Evolutionary conservation across 2,888 invertebrate species (phyloP), one percentile per base, ranked within the genome.

Genomic region (Trichacis sp.): DNA sequence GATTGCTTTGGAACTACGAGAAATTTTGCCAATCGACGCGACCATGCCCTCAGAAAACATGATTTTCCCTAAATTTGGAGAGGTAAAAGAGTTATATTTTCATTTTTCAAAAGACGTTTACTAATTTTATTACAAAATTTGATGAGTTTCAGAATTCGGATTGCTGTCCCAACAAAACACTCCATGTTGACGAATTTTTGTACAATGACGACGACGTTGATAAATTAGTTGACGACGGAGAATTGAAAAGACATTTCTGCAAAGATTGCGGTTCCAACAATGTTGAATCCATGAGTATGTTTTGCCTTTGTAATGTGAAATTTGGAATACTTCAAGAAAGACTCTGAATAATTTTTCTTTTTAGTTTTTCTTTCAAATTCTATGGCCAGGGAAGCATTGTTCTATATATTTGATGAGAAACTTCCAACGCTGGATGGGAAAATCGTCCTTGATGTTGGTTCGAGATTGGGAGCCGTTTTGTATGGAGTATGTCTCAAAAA

Each of bases 161-260:
- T 73, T 89, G 88, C 70, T 85, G 86, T 64, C 81, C 85, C 17
- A 73, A 79, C 1, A 87, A 87, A 52, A 89, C 89, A 1, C 83
- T 87, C 11, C 90, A 91, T 80, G 86, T 92, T 0, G 92, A 92
- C 84, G 89, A 88, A 40, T 92, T 92, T 76, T 85, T 92, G 0
- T 92, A 90, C 85, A 89, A 90, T 71, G 90, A 91, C 64, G 86
- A 88, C 12, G 87, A 88, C 63, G 83, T 91, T 9, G 89, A 90
- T 49, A 78, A 85, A n/a, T 77, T 89, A n/a, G 85, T 85, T 36
- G 85, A 87, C 42, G 80, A 85, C 17, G 87, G 87, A 19, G 77
- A 84, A 68, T 62, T 89, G 36, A 79, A 83, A 36, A 81, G 86
- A 60, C 84, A 85, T 65, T 88, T 87, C 74, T 89, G 89, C 73